These are phyloP conservation scores for Pao palembangensis DNA, from an alignment of 2,113 vertebrate species.

Conservation along the genomic window DNA sequence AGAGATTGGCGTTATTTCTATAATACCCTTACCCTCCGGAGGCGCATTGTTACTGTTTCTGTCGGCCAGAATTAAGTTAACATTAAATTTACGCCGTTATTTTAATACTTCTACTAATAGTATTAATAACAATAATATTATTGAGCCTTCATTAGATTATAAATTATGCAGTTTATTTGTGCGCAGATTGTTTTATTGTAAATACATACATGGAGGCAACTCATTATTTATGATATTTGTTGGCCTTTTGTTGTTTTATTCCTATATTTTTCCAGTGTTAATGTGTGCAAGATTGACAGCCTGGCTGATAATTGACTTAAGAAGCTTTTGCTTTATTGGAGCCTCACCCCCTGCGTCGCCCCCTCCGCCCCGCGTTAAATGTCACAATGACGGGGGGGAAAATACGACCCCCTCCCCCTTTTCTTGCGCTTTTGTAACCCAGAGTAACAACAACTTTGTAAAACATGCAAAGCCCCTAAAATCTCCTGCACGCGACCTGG, in stretches of 20 bases:
- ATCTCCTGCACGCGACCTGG: constrained; percentile 79
- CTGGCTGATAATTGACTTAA: constrained; percentile 38
- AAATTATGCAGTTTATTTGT: too few relatives aligned
- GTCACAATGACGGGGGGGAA: constrained; percentile 36
- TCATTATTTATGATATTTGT: neutral
- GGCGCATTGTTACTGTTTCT: too few relatives aligned
- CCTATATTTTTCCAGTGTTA: neutral
- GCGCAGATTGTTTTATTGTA: neutral
- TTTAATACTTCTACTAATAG: neutral
- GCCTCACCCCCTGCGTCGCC: neutral
- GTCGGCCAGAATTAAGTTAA: neutral
- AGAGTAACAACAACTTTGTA: constrained; percentile 70
- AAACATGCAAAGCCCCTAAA: constrained; percentile 78
- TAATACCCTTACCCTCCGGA: too few relatives aligned
- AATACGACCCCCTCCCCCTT: constrained; percentile 12
- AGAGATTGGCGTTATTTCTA: too few relatives aligned
- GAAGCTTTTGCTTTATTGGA: constrained; percentile 32
- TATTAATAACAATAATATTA: neutral
- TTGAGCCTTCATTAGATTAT: too few relatives aligned
- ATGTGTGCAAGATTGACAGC: constrained; percentile 1
- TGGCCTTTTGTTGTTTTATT: neutral
- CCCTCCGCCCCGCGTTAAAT: constrained; percentile 39
- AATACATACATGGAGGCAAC: neutral
- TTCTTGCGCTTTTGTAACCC: constrained; percentile 35
- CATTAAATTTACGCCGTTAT: neutral